phyloP scores from a whole-genome alignment of 2,888 invertebrate species.

The Spisula solida region DNA sequence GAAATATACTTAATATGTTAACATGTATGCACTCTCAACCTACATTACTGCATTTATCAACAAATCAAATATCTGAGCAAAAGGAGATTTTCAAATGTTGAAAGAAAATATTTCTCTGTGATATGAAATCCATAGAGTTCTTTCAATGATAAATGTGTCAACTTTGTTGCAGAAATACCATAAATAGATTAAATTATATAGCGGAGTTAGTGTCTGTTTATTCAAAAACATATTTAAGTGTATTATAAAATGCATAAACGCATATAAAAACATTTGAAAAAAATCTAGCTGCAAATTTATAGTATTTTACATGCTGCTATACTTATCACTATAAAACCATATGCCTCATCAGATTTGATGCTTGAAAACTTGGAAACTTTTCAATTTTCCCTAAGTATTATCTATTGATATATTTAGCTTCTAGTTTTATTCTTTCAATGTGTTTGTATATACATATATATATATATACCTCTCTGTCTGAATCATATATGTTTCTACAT shows the following conservation, averaged over 20 bases:
- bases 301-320: background rate
- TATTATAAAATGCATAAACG: background rate
- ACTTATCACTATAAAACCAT: conserved; percentile 12
- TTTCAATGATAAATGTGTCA: too few relatives aligned
- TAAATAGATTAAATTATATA: background rate
- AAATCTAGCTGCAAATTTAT: background rate
- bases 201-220: background rate
- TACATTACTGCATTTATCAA: too few relatives aligned
- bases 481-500: background rate
- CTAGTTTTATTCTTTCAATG: background rate
- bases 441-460: conserved; percentile 15
- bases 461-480: background rate
- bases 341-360: conserved; percentile 21
- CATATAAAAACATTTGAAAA: background rate
- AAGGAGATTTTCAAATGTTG: too few relatives aligned
- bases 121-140: too few relatives aligned
- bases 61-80: too few relatives aligned
- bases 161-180: too few relatives aligned
- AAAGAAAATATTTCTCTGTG: too few relatives aligned
- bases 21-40: too few relatives aligned
- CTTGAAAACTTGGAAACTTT: conserved; percentile 8
- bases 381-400: conserved; percentile 22
- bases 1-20: too few relatives aligned
- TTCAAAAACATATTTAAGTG: too few relatives aligned
- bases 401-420: conserved; percentile 19